Percentiles rank a stretch among this genome's conserved stretches.
These are phyloP conservation scores for Wiebesia pumilae DNA, from an alignment of 1,140 invertebrate species.

Conservation along the genomic window DNA sequence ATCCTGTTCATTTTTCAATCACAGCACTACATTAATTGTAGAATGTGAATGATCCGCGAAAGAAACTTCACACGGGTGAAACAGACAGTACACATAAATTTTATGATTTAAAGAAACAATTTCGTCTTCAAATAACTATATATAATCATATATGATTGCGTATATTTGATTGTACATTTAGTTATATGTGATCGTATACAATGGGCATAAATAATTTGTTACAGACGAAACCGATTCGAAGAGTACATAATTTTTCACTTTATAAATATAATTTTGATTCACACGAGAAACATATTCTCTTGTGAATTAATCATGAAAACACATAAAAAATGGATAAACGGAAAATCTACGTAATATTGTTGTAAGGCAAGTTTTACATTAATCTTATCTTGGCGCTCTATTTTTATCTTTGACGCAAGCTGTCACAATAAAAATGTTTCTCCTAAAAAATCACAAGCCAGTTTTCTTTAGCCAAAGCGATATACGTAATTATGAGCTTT, in stretches of 20 bases:
- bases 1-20: slow-evolving; percentile 35
- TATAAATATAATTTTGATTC: slow-evolving; percentile 27
- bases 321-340: slow-evolving; percentile 39
- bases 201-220: slow-evolving; percentile 29
- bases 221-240: slow-evolving; percentile 6
- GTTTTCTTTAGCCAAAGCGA: slow-evolving; percentile 38
- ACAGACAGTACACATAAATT: slow-evolving; percentile 7
- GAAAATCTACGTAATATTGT: slow-evolving; percentile 29
- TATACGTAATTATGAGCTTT: slow-evolving; percentile 19
- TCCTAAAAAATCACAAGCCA: slow-evolving; percentile 52
- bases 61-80: slow-evolving; percentile 20
- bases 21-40: slow-evolving; percentile 33
- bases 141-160: not conserved
- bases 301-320: slow-evolving; percentile 30
- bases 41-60: slow-evolving; percentile 25
- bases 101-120: slow-evolving; percentile 23
- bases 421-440: slow-evolving; percentile 46
- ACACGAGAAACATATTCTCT: slow-evolving; percentile 21
- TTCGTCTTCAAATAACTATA: not conserved
- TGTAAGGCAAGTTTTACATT: slow-evolving; percentile 42
- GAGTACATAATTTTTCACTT: slow-evolving; percentile 13
- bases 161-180: not conserved
- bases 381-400: slow-evolving; percentile 21
- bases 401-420: slow-evolving; percentile 8
- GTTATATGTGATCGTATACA: not conserved